Evolutionary conservation across 2,113 vertebrate genomes (phyloP).

Genomic region (Grallaria varia): DNA sequence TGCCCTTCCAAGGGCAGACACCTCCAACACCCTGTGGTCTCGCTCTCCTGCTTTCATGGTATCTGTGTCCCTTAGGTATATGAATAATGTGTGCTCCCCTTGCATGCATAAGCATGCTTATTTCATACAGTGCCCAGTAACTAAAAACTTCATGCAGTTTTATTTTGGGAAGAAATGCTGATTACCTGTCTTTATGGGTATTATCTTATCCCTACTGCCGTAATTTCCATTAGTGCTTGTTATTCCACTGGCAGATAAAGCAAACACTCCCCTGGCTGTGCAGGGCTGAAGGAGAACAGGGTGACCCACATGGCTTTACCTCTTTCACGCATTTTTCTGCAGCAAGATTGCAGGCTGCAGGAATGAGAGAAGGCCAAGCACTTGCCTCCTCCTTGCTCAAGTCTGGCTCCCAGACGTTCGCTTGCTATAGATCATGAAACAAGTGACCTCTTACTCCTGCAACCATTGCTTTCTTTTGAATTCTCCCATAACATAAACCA

Average conservation of each 20-base stretch:
- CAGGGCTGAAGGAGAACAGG: background rate
- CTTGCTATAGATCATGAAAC: background rate
- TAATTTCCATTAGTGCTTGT: slow-evolving; percentile 10
- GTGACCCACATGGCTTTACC: background rate
- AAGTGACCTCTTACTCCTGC: background rate
- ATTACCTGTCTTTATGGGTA: background rate
- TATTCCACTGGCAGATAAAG: background rate
- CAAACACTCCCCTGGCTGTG: background rate
- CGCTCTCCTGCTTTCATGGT: fast-evolving
- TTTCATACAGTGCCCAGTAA: background rate
- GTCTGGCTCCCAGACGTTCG: background rate
- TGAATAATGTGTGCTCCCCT: fast-evolving
- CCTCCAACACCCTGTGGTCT: background rate
- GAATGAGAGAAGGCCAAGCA: background rate
- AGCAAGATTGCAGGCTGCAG: background rate
- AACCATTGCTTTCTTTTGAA: background rate
- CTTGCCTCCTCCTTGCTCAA: background rate
- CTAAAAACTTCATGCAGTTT: background rate
- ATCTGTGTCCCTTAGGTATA: background rate
- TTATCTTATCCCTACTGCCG: background rate
- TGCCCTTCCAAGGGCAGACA: background rate
- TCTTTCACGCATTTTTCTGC: background rate
- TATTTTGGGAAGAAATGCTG: background rate
- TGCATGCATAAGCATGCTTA: background rate
- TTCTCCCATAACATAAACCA: background rate